Evolutionary conservation across 1,140 invertebrate species (phyloP).

Genomic region (Hyphantria cunea): DNA sequence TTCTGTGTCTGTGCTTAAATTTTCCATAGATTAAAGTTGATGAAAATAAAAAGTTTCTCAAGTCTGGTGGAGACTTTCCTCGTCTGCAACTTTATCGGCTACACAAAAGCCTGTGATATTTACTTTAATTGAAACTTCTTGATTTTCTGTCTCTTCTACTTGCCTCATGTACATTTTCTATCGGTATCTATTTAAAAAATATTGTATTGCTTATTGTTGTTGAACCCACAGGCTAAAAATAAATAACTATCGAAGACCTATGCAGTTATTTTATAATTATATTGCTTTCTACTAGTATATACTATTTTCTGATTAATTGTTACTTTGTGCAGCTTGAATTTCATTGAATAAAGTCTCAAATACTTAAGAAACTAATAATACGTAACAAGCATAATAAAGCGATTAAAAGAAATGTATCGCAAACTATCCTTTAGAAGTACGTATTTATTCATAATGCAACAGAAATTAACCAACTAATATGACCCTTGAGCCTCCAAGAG

Average conservation of each 20-base stretch:
- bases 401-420: too few species aligned
- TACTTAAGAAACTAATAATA: too few species aligned
- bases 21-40: conserved; percentile 17
- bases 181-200: neutral
- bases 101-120: conserved; percentile 16
- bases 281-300: too few species aligned
- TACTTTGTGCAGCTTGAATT: too few species aligned
- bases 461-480: neutral
- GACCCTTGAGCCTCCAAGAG: neutral
- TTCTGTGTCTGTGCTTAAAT: conserved; percentile 7
- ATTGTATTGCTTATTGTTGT: too few species aligned
- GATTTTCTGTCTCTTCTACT: conserved; percentile 12
- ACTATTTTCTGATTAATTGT: too few species aligned
- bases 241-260: too few species aligned
- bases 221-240: too few species aligned
- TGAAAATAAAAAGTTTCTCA: conserved; percentile 17
- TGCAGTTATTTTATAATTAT: too few species aligned
- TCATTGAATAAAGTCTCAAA: too few species aligned
- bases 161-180: conserved; percentile 3
- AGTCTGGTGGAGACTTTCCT: conserved; percentile 17
- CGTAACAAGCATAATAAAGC: too few species aligned
- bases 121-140: conserved; percentile 26
- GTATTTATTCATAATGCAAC: neutral
- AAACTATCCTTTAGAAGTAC: too few species aligned
- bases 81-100: conserved; percentile 17